Base-by-base conservation (phyloP, 2,888 invertebrate genomes). In the Sisyra nigra region DNA sequence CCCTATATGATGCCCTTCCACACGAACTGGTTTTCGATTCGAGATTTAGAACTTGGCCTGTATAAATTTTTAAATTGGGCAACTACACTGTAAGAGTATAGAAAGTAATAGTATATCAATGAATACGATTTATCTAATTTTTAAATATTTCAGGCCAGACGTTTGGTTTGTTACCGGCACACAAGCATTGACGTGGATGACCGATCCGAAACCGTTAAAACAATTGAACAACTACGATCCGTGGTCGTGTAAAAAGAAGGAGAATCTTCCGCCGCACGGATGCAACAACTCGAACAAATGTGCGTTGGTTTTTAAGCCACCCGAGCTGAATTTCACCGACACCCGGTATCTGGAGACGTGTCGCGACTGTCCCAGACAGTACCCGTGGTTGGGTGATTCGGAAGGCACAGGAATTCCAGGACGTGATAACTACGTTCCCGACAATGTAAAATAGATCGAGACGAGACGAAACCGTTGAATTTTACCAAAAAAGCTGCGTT, bases 1-100 rank as follows among this genome's bases (percentile, higher is more conserved):
- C 87, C 89, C 0, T 91, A 91, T 61, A 87, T 89, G 87, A 88
- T 91, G 87, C 80, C 91, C 1, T 84, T 91, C 76, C 93, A 94
- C 58, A 92, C 93, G 1, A 92, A 91, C 63, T 94, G 94, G 94
- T 93, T 94, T 70, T 87, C 82, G 59, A 86, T 81, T 52, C 86
- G 83, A 56, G 84, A 76, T 53, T 66, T 87, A 9, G 88, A 87
- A 57, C 68, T 68, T 45, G 91, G 89, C 14, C 66, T 92, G 2
- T 80, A 83, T 52, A 86, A 86, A 61, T 92, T 92, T 64, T 64
- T 92, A 45, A 79, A 81, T 51, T 89, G 87, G 82, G 76, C 80
- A 1, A 65, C 76, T 34, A 71, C 73, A 49, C 62, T 77, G 81
- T 82, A 63, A 72, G 76, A 71, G 31, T 8, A 30, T 11, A 10